These are phyloP conservation scores for Apodemus sylvaticus DNA, from an alignment of 2,113 vertebrate species.

Conservation along the genomic window DNA sequence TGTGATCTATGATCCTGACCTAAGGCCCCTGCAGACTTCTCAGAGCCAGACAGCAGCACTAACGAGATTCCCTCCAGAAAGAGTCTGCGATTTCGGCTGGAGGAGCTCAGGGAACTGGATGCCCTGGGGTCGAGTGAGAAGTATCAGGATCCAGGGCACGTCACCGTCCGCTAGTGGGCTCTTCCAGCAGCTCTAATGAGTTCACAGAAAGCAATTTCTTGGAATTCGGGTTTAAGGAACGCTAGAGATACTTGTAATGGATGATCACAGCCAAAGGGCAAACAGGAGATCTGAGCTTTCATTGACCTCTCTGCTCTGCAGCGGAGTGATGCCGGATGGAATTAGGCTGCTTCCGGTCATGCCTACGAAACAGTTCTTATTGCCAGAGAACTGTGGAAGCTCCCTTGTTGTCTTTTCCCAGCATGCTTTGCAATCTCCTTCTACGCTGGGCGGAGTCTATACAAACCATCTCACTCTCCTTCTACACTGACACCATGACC, in stretches of 20 bases:
- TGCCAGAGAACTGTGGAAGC: background rate
- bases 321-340: accelerated
- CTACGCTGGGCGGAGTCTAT: too few relatives aligned
- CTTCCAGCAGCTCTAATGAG: background rate
- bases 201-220: background rate
- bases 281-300: accelerated
- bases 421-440: background rate
- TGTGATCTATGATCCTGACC: background rate
- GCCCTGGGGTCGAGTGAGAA: background rate
- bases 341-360: accelerated
- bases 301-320: background rate
- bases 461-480: too few relatives aligned
- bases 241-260: background rate
- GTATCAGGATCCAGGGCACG: accelerated
- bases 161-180: too few relatives aligned
- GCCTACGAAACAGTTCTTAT: accelerated
- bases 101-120: background rate
- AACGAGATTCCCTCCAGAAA: background rate
- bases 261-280: background rate
- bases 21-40: background rate
- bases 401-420: too few relatives aligned
- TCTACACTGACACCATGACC: accelerated
- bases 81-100: background rate
- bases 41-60: background rate
- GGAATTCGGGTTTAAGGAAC: background rate